phyloP scores from a whole-genome alignment of 2,888 invertebrate genomes.

The Hedychridium roseum region DNA sequence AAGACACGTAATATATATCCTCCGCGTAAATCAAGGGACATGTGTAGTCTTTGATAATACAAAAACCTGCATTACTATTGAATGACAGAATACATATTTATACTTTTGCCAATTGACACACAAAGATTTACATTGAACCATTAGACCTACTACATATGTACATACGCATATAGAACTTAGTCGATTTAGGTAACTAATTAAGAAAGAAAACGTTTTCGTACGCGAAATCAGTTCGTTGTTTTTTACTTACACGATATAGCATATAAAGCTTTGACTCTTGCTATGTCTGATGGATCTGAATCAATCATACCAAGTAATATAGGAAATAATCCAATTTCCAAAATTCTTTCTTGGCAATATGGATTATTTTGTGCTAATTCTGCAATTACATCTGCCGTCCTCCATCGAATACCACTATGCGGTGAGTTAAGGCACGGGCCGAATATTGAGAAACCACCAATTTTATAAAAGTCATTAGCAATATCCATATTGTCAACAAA shows the following conservation, averaged over 20 bases:
- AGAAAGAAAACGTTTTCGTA: too few relatives aligned
- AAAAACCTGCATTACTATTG: too few relatives aligned
- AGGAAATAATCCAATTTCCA: constrained; percentile 73
- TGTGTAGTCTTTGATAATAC: too few relatives aligned
- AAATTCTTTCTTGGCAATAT: constrained; percentile 77
- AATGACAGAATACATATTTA: too few relatives aligned
- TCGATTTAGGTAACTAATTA: too few relatives aligned
- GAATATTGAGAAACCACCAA: constrained; percentile 82
- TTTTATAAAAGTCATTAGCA: constrained; percentile 85
- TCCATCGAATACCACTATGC: constrained; percentile 70
- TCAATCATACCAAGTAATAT: constrained; percentile 70
- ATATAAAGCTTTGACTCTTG: constrained; percentile 76
- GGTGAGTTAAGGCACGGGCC: constrained; percentile 72
- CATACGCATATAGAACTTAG: too few relatives aligned
- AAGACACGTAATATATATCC: too few relatives aligned
- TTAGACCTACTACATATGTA: too few relatives aligned
- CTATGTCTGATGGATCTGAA: constrained; percentile 67
- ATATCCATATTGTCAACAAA: constrained; percentile 80
- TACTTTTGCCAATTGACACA: too few relatives aligned
- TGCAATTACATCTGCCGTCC: constrained; percentile 76
- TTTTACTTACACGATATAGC: constrained; percentile 79
- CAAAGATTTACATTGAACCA: too few relatives aligned
- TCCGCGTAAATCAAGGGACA: too few relatives aligned
- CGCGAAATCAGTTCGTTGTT: too few relatives aligned
- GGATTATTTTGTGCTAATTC: constrained; percentile 88